Percentiles rank a stretch among this genome's conserved stretches.
Evolutionary conservation across 2,797 vertebrate species (phyloP).

Genomic region (Esox lucius): DNA sequence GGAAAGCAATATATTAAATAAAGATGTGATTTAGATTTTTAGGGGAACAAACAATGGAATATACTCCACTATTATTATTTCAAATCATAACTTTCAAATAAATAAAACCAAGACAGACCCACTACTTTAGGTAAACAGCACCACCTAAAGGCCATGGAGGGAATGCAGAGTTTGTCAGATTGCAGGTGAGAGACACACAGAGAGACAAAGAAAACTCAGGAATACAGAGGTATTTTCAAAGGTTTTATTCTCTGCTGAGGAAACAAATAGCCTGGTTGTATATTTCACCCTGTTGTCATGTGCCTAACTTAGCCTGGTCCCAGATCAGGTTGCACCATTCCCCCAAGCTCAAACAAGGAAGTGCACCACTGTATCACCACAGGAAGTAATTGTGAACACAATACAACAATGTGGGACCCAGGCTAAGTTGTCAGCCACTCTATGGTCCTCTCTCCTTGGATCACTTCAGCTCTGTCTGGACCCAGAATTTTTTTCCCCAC

Average conservation of each 20-base stretch:
- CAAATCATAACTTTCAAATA: neutral
- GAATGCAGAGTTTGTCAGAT: neutral
- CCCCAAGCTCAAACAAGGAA: neutral
- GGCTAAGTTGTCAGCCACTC: conserved; percentile 28
- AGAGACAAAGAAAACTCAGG: conserved; percentile 9
- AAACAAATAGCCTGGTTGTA: conserved; percentile 35
- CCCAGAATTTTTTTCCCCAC: conserved; percentile 35
- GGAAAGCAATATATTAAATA: too few species aligned
- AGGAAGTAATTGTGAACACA: neutral
- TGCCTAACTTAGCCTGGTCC: neutral
- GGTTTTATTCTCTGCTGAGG: conserved; percentile 56
- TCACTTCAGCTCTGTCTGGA: conserved; percentile 47
- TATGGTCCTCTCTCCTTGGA: conserved; percentile 30
- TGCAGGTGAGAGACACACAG: neutral
- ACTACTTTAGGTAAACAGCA: conserved; percentile 43
- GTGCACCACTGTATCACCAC: neutral
- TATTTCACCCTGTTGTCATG: neutral
- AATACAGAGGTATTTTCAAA: conserved; percentile 19
- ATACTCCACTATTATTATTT: neutral
- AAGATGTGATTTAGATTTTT: too few species aligned
- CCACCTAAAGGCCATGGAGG: conserved; percentile 48
- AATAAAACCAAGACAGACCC: neutral
- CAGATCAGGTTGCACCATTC: neutral
- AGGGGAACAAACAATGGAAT: neutral
- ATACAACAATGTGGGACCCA: neutral